Base-by-base conservation (phyloP, 2,113 vertebrate genomes). In the Aplodontia rufa region DNA sequence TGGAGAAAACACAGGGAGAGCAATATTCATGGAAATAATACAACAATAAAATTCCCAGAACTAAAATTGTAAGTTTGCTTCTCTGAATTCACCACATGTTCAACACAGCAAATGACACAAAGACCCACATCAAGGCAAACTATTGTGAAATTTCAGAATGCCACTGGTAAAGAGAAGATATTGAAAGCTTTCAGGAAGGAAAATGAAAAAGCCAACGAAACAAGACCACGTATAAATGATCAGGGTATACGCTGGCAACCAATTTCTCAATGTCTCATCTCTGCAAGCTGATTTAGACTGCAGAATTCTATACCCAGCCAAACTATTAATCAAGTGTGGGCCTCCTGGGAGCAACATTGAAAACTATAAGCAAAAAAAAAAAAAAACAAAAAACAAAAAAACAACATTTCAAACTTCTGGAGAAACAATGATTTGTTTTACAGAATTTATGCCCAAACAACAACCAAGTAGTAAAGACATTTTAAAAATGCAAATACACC, bases 291-390 rank as follows among this genome's bases (percentile, higher is more conserved):
- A 64, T 55, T 81, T 75, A 71, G 14, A 42, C 47, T n/a, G 17
- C 9, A 32, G 83, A 87, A 72, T 95, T 96, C 92, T 92, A 96
- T 96, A 95, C 88, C 95, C 93, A 90, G 76, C 87, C 80, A 90
- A 97, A 94, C 60, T 95, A 69, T 49, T 24, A 64, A 24, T 28
- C 26, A 32, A 64, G 1, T 8, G 16, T 64, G 69, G 28, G 7
- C 68, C 89, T 89, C 80, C 55, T 28, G 37, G n/a, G 5, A 68
- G 45, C 40, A 42, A 20, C 13, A 24, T 24, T 49, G 32, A 81
- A 66, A 91, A 72, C n/a, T 24, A 51, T n/a, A 75, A 91, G 24
- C 0, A 58, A 64, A 85, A 96, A 92, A 47, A 75, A 60, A 8
- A n/a, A n/a, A n/a, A n/a, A n/a, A n/a, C n/a, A n/a, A n/a, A n/a